Conservation (phyloP, 2,797 vertebrate genomes). For the Gymnoscopelus microlampas region DNA sequence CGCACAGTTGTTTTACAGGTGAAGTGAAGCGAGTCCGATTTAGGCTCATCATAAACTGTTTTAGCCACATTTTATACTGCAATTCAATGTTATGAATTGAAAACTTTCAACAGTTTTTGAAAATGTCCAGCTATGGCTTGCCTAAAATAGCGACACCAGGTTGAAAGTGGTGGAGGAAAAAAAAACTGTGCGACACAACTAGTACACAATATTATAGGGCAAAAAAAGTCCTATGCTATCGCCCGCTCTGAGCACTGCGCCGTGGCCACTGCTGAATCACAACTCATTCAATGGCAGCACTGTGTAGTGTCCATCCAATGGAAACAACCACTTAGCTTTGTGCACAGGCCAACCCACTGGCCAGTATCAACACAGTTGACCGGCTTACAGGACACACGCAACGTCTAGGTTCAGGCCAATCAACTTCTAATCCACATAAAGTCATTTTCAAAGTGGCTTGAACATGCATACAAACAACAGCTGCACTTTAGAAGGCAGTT, state of each 20-base stretch:
- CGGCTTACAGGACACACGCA: slow-evolving; percentile 40
- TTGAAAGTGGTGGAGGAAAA: too few relatives aligned
- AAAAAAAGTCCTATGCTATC: slow-evolving; percentile 10
- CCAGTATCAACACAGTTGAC: slow-evolving; percentile 51
- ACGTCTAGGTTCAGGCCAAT: slow-evolving; percentile 38
- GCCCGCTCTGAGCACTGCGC: slow-evolving; percentile 9
- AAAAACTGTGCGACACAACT: neutral
- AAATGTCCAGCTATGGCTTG: too few relatives aligned
- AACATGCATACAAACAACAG: slow-evolving; percentile 39
- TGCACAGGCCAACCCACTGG: slow-evolving; percentile 38
- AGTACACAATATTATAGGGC: slow-evolving; percentile 6
- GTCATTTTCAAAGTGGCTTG: slow-evolving; percentile 46
- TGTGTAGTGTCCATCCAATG: slow-evolving; percentile 41
- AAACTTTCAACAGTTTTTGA: too few relatives aligned
- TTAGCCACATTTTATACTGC: too few relatives aligned
- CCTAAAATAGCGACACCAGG: too few relatives aligned
- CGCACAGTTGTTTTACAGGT: too few relatives aligned
- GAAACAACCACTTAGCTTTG: slow-evolving; percentile 56
- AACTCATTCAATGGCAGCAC: slow-evolving; percentile 39
- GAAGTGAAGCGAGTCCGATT: too few relatives aligned
- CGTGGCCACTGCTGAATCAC: slow-evolving; percentile 19
- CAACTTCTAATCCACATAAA: slow-evolving; percentile 39
- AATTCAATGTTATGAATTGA: too few relatives aligned
- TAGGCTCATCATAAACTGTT: too few relatives aligned
- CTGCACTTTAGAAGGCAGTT: slow-evolving; percentile 36